phyloP scores from a whole-genome alignment of 1,140 invertebrate genomes.

The Spodoptera litura region DNA sequence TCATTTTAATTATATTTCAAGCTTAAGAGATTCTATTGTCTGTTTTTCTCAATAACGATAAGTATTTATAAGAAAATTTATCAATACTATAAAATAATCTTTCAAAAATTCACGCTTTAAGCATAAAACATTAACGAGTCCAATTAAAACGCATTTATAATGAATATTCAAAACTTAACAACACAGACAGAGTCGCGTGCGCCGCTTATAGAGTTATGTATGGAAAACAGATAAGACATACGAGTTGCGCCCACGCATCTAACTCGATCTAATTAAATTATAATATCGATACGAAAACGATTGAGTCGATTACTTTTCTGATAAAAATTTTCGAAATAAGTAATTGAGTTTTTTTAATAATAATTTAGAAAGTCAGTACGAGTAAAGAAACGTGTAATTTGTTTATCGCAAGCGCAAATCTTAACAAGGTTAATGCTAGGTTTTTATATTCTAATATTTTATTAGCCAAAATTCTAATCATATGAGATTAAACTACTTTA shows the following conservation, averaged over 20 bases:
- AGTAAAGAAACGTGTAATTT: constrained; percentile 20
- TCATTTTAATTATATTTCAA: too few relatives aligned
- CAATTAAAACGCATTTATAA: background rate
- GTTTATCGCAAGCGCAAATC: constrained; percentile 16
- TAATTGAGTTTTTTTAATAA: constrained; percentile 27
- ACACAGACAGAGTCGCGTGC: constrained; percentile 9
- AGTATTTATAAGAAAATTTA: too few relatives aligned
- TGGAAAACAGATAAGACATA: constrained; percentile 59
- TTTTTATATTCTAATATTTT: too few relatives aligned
- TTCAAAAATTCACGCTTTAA: background rate
- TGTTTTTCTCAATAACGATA: too few relatives aligned
- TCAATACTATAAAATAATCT: too few relatives aligned
- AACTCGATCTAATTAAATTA: constrained; percentile 66
- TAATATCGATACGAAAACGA: constrained; percentile 52
- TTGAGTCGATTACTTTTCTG: constrained; percentile 35
- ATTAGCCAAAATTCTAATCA: too few relatives aligned
- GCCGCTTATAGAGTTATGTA: constrained; percentile 38
- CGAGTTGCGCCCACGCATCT: constrained; percentile 56
- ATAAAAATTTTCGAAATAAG: constrained; percentile 12
- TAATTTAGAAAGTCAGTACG: constrained; percentile 20
- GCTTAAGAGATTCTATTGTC: too few relatives aligned
- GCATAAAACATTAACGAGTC: background rate
- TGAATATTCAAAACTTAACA: constrained; percentile 2
- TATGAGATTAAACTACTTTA: background rate
- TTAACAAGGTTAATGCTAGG: background rate